phyloP scores from a whole-genome alignment of 2,888 invertebrate species.

The Himalopsyche japonica region DNA sequence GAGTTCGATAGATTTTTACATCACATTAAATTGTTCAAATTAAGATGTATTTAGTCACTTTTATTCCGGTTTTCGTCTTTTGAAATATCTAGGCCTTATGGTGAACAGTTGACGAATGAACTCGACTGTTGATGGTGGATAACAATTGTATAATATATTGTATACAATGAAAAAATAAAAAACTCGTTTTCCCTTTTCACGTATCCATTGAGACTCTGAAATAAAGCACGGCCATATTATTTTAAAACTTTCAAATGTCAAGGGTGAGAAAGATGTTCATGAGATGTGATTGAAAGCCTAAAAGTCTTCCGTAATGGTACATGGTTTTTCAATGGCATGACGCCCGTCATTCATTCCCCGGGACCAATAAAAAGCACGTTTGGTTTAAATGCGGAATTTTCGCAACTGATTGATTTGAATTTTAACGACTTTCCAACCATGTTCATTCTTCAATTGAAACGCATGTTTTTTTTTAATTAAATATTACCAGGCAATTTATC shows the following conservation, averaged over 20 bases:
- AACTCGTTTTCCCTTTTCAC: not conserved
- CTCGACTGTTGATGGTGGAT: too few relatives aligned
- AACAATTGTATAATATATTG: too few relatives aligned
- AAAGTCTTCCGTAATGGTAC: not conserved
- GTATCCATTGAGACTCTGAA: not conserved
- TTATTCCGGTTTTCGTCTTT: too few relatives aligned
- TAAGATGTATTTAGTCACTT: too few relatives aligned
- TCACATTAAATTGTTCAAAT: too few relatives aligned
- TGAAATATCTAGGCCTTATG: too few relatives aligned
- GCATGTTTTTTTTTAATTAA: too few relatives aligned
- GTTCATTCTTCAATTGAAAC: too few relatives aligned
- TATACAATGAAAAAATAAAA: not conserved
- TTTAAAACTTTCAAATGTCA: not conserved
- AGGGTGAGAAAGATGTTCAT: not conserved
- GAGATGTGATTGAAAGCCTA: not conserved
- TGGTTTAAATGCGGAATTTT: not conserved
- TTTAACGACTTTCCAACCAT: not conserved
- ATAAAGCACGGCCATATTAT: not conserved
- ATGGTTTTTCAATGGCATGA: not conserved
- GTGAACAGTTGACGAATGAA: too few relatives aligned
- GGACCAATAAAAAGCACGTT: not conserved
- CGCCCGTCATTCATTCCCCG: not conserved
- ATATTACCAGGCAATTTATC: too few relatives aligned
- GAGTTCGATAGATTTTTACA: too few relatives aligned
- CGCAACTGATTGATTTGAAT: not conserved